Conservation (phyloP, 2,113 vertebrate genomes). For the Acrocephalus kingi region DNA sequence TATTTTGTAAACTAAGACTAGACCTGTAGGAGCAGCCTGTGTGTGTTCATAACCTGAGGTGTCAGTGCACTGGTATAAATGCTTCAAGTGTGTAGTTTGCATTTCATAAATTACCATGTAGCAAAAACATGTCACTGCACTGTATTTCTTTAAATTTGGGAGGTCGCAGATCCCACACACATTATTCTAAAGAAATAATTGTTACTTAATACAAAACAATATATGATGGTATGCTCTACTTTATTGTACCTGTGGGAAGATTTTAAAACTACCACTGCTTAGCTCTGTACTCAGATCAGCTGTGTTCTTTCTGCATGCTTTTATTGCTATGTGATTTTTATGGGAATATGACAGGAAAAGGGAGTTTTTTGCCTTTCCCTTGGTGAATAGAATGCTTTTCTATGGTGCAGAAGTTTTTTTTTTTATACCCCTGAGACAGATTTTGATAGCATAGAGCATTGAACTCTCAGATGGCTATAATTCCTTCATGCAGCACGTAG, state of each 20-base stretch:
- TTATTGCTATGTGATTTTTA: conserved; percentile 4
- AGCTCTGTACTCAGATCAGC: background rate
- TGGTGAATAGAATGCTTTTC: background rate
- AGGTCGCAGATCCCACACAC: background rate
- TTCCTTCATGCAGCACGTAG: background rate
- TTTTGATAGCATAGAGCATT: background rate
- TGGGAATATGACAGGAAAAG: background rate
- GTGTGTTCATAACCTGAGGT: background rate
- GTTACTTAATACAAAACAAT: background rate
- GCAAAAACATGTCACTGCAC: background rate
- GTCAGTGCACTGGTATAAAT: background rate
- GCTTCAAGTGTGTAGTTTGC: background rate
- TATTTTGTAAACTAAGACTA: background rate
- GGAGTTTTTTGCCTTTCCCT: background rate
- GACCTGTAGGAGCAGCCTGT: background rate
- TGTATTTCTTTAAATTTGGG: background rate
- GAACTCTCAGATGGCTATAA: background rate
- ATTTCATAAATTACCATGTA: background rate
- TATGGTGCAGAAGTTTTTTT: background rate
- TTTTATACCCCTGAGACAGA: background rate
- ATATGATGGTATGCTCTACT: background rate
- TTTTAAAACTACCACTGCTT: background rate
- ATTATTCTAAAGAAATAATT: background rate
- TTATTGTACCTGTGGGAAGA: conserved; percentile 10
- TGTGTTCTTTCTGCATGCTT: background rate